Evolutionary conservation across 2,888 invertebrate genomes (phyloP).

Genomic region (Stratiomys singularior): DNA sequence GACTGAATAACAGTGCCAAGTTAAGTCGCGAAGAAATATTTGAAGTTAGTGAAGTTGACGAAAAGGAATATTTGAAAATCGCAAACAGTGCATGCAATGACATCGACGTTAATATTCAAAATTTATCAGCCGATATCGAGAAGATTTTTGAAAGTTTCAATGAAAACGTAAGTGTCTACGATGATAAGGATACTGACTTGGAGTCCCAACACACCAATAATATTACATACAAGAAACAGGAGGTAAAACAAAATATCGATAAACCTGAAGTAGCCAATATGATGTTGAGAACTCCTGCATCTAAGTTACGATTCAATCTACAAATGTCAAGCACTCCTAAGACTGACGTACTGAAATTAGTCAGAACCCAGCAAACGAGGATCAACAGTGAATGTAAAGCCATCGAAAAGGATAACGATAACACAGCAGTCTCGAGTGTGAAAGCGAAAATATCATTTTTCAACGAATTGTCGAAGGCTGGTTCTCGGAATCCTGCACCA

Average conservation of each 20-base stretch:
- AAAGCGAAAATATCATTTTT: conserved; percentile 23
- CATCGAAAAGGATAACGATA: too few relatives aligned
- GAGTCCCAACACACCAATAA: too few relatives aligned
- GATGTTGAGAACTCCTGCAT: too few relatives aligned
- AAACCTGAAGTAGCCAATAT: too few relatives aligned
- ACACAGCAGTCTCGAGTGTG: background rate
- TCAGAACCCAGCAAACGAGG: too few relatives aligned
- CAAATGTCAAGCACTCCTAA: too few relatives aligned
- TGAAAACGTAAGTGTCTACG: background rate
- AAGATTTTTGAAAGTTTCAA: conserved; percentile 21
- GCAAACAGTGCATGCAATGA: background rate
- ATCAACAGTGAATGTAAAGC: too few relatives aligned
- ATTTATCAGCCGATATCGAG: conserved; percentile 20
- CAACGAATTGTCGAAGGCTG: background rate
- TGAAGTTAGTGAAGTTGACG: conserved; percentile 4
- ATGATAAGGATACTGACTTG: too few relatives aligned
- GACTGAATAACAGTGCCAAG: background rate
- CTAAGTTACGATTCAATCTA: too few relatives aligned
- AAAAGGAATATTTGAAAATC: conserved; percentile 15
- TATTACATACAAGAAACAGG: background rate
- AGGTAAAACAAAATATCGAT: background rate
- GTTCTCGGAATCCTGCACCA: too few relatives aligned
- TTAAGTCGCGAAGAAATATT: conserved; percentile 12
- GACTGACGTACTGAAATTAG: too few relatives aligned
- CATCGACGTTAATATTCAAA: background rate